Percentiles rank a stretch among this genome's conserved stretches.
phyloP scores from a whole-genome alignment of 2,797 vertebrate species.

The Echiichthys vipera region DNA sequence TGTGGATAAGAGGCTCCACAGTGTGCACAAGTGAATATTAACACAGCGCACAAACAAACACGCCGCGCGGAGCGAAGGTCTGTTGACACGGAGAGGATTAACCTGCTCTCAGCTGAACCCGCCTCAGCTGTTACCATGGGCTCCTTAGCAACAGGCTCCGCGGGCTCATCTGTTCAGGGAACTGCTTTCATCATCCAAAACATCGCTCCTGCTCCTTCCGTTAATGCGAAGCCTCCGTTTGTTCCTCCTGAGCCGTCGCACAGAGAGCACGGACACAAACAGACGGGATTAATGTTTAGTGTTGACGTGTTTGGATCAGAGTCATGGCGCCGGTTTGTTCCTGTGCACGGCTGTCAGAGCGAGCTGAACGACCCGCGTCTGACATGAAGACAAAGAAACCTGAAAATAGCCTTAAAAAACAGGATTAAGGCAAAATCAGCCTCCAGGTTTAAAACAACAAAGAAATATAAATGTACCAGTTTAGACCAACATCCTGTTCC shows the following conservation, averaged over 20 bases:
- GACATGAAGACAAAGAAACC: too few species aligned
- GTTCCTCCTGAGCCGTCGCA: constrained; percentile 34
- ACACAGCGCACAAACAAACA: constrained; percentile 26
- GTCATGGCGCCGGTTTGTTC: too few species aligned
- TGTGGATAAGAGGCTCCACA: neutral
- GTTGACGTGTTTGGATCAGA: too few species aligned
- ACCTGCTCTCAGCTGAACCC: constrained; percentile 45
- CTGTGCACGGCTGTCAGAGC: too few species aligned
- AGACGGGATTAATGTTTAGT: constrained; percentile 53
- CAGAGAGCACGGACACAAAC: constrained; percentile 53
- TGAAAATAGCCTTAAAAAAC: too few species aligned
- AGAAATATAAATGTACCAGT: too few species aligned
- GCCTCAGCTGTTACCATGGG: constrained; percentile 59
- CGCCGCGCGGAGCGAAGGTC: neutral
- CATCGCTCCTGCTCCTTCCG: constrained; percentile 27
- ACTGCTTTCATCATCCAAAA: constrained; percentile 48
- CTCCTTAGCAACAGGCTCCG: constrained; percentile 70
- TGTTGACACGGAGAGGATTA: constrained; percentile 50
- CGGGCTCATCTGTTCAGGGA: constrained; percentile 62
- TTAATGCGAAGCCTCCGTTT: constrained; percentile 9
- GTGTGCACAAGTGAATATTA: constrained; percentile 6
- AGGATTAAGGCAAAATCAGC: too few species aligned
- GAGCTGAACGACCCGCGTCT: too few species aligned
- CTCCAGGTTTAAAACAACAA: too few species aligned
- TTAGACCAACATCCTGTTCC: too few species aligned